phyloP scores from a whole-genome alignment of 1,140 invertebrate genomes.

The Papilio polyxenes region DNA sequence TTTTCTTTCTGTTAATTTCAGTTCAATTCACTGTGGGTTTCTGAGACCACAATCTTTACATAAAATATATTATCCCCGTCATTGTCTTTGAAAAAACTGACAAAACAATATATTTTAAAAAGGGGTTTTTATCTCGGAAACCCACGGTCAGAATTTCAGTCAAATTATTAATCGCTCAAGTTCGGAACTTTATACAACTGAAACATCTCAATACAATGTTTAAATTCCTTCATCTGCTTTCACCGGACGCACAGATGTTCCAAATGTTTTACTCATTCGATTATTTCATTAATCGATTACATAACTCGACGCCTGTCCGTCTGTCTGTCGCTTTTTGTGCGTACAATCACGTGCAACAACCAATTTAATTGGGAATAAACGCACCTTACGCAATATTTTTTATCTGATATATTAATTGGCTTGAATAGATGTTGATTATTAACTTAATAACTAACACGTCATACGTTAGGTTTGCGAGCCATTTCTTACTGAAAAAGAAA shows the following conservation, averaged over 20 bases:
- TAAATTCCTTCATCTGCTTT: conserved; percentile 29
- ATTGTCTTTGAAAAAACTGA: no score
- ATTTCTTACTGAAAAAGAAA: neutral
- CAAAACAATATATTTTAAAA: no score
- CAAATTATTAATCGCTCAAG: neutral
- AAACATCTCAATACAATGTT: neutral
- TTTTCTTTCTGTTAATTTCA: no score
- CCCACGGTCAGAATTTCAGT: neutral
- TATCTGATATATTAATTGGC: conserved; percentile 16
- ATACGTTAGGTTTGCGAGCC: neutral
- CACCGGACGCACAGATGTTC: conserved; percentile 39
- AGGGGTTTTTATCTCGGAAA: no score
- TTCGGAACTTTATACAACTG: neutral
- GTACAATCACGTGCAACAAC: neutral
- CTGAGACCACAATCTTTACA: no score
- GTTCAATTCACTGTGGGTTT: no score
- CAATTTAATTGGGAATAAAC: conserved; percentile 16
- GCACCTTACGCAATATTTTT: conserved; percentile 19
- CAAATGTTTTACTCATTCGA: conserved; percentile 44
- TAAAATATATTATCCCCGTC: no score
- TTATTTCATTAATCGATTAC: conserved; percentile 48
- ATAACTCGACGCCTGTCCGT: conserved; percentile 22
- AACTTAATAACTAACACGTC: neutral
- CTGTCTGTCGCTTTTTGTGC: neutral
- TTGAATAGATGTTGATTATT: neutral